phyloP scores from a whole-genome alignment of 1,140 invertebrate species.

The Neodiprion pinetum region DNA sequence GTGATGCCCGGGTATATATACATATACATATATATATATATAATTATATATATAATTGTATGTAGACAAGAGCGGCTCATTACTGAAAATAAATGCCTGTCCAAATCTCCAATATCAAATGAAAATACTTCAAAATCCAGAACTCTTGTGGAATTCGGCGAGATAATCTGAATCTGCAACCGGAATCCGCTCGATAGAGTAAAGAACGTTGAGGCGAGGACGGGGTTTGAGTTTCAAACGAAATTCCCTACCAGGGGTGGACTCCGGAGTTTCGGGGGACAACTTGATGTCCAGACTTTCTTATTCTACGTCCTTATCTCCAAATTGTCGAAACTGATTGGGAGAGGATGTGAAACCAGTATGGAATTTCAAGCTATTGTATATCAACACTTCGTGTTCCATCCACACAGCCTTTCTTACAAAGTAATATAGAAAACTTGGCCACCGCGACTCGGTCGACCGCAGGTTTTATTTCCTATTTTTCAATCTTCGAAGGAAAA shows the following conservation, averaged over 20 bases:
- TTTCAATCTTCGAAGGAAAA: too few relatives aligned
- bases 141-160: not conserved
- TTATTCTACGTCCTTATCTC: too few relatives aligned
- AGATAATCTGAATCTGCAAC: not conserved
- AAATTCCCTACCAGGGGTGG: too few relatives aligned
- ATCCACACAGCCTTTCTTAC: too few relatives aligned
- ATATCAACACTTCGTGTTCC: not conserved
- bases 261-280: too few relatives aligned
- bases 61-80: conserved; percentile 41
- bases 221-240: too few relatives aligned
- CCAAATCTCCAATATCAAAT: not conserved
- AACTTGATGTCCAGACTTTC: too few relatives aligned
- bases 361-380: not conserved
- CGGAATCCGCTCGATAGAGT: not conserved
- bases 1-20: conserved; percentile 20
- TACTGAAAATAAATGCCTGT: conserved; percentile 41
- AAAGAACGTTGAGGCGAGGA: not conserved
- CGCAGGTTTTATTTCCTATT: too few relatives aligned
- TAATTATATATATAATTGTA: too few relatives aligned
- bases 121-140: not conserved
- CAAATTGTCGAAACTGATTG: not conserved
- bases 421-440: too few relatives aligned
- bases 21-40: not conserved
- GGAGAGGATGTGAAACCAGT: not conserved
- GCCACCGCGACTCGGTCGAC: too few relatives aligned